Conservation (phyloP, 2,113 vertebrate genomes). For the Pristiophorus japonicus region DNA sequence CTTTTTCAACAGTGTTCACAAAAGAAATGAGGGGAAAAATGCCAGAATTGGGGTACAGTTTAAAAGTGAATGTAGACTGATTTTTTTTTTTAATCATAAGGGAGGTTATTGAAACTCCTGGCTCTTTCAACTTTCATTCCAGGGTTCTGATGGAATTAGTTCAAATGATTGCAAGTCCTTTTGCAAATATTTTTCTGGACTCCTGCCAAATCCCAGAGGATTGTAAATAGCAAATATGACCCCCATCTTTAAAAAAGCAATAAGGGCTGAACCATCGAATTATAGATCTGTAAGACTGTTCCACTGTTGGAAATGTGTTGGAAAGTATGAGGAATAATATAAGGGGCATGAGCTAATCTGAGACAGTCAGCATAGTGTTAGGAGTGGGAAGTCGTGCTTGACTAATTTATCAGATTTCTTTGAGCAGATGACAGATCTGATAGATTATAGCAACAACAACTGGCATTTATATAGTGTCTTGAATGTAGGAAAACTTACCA, state of each 20-base stretch:
- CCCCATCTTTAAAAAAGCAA: neutral
- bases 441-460: no score
- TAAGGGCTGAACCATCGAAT: neutral
- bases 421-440: neutral
- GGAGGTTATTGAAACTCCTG: neutral
- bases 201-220: neutral
- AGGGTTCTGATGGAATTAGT: neutral
- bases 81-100: neutral
- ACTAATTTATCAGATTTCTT: neutral
- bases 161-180: neutral
- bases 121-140: neutral
- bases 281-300: neutral
- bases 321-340: neutral
- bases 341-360: neutral
- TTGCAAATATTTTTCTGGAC: neutral
- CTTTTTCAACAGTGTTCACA: neutral
- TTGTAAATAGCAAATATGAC: neutral
- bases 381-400: neutral
- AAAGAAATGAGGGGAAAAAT: neutral
- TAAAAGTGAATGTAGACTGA: neutral
- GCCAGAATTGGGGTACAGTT: neutral
- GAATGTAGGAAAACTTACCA: no score
- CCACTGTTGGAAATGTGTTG: neutral
- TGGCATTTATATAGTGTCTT: no score
- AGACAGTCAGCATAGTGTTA: neutral